phyloP scores from a whole-genome alignment of 2,113 vertebrate species.

The Stomatorhinus ivindoensis region DNA sequence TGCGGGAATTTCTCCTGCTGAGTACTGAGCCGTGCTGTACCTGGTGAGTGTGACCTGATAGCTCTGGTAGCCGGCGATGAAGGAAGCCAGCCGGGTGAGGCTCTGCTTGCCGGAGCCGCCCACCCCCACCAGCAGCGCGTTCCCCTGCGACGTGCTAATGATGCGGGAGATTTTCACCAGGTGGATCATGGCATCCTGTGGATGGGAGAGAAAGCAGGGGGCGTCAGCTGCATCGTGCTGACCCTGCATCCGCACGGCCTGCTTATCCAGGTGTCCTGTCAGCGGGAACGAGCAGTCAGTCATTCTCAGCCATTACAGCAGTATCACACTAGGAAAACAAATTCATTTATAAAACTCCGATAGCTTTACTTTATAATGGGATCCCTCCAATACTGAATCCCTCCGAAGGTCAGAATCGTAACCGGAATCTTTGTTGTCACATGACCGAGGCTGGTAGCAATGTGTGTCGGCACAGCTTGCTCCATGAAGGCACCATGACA shows the following conservation, averaged over 20 bases:
- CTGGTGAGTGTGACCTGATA: conserved; percentile 75
- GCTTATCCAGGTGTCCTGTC: not conserved
- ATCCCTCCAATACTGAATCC: not conserved
- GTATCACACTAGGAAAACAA: not conserved
- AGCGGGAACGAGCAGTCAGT: not conserved
- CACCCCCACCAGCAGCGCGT: conserved; percentile 72
- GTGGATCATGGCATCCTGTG: conserved; percentile 71
- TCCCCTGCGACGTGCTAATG: conserved; percentile 68
- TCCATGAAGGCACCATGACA: not conserved
- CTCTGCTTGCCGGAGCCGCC: conserved; percentile 78
- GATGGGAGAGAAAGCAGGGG: conserved; percentile 19
- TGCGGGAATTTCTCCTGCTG: not conserved
- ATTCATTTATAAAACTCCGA: not conserved
- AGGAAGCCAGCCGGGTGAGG: conserved; percentile 66
- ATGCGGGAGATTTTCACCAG: conserved; percentile 72
- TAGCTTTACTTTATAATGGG: not conserved
- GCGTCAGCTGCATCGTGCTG: not conserved
- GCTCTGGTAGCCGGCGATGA: conserved; percentile 70
- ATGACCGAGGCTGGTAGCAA: not conserved
- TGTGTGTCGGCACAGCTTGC: not conserved
- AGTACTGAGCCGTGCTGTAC: conserved; percentile 35
- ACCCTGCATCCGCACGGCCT: not conserved
- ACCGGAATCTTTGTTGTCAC: not conserved
- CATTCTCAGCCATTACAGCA: not conserved
- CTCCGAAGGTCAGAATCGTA: not conserved